Percentiles rank a stretch among this genome's conserved stretches.
Evolutionary conservation across 2,113 vertebrate genomes (phyloP).

Genomic region (Pluvianellus socialis): DNA sequence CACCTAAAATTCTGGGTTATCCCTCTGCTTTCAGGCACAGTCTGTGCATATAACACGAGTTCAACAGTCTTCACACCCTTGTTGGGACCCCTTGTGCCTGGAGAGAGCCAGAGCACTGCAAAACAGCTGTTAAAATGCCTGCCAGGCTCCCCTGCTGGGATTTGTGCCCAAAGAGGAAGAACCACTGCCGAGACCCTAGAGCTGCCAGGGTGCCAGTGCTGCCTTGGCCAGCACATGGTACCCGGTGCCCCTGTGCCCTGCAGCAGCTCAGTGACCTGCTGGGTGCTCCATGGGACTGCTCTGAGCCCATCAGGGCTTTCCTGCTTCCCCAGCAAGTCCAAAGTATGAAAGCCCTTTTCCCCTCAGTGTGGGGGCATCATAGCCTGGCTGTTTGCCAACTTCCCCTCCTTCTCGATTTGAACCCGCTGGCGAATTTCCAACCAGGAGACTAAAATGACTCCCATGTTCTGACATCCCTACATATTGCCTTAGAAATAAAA

Average conservation of each 20-base stretch:
- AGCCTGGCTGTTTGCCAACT: background rate
- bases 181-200: fast-evolving
- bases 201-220: background rate
- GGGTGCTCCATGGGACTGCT: fast-evolving
- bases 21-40: background rate
- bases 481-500: background rate
- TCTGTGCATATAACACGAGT: background rate
- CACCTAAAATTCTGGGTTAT: background rate
- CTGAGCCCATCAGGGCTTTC: background rate
- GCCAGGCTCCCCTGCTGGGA: background rate
- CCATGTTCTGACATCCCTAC: background rate
- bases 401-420: background rate
- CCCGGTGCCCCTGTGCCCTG: background rate
- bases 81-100: background rate
- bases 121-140: background rate
- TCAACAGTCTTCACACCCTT: background rate
- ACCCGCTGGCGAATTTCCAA: background rate
- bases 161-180: background rate
- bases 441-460: background rate
- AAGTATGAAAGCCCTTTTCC: background rate
- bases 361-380: background rate
- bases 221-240: background rate
- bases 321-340: background rate
- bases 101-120: background rate
- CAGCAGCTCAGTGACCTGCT: background rate